phyloP scores from a whole-genome alignment of 2,888 invertebrate genomes.

The Teleiodes luculella region DNA sequence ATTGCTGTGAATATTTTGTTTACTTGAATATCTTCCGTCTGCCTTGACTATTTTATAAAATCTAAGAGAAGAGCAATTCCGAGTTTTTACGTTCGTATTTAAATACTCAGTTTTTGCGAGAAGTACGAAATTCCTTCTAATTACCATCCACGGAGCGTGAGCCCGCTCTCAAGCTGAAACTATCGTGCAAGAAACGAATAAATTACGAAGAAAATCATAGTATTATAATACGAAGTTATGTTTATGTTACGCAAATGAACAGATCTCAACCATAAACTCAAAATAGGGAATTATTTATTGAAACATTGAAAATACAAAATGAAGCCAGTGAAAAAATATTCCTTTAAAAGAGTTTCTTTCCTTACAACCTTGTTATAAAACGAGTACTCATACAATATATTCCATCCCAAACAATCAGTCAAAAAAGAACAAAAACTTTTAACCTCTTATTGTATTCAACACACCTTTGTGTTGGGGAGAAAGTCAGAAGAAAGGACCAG shows the following conservation, averaged over 20 bases:
- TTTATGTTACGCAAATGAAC: not conserved
- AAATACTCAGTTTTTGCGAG: slow-evolving; percentile 10
- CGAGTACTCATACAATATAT: too few relatives aligned
- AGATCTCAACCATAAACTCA: not conserved
- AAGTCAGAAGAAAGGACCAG: slow-evolving; percentile 12
- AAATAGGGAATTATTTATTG: too few relatives aligned
- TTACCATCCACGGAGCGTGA: slow-evolving; percentile 15
- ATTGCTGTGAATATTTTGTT: too few relatives aligned
- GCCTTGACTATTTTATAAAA: not conserved
- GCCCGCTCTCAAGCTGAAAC: slow-evolving; percentile 17
- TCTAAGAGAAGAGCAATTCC: not conserved
- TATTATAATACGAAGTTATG: not conserved
- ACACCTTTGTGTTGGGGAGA: slow-evolving; percentile 7
- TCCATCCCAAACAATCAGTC: not conserved
- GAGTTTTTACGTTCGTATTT: not conserved
- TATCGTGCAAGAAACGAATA: slow-evolving; percentile 19
- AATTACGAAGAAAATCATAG: not conserved
- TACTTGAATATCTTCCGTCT: not conserved
- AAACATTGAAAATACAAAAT: not conserved
- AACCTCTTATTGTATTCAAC: not conserved
- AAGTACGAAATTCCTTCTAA: slow-evolving; percentile 21
- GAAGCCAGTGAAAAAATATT: not conserved
- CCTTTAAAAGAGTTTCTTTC: not conserved
- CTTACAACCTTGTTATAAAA: not conserved
- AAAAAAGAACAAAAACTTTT: not conserved